Evolutionary conservation across 2,113 vertebrate species (phyloP).

Genomic region (Jaculus jaculus): DNA sequence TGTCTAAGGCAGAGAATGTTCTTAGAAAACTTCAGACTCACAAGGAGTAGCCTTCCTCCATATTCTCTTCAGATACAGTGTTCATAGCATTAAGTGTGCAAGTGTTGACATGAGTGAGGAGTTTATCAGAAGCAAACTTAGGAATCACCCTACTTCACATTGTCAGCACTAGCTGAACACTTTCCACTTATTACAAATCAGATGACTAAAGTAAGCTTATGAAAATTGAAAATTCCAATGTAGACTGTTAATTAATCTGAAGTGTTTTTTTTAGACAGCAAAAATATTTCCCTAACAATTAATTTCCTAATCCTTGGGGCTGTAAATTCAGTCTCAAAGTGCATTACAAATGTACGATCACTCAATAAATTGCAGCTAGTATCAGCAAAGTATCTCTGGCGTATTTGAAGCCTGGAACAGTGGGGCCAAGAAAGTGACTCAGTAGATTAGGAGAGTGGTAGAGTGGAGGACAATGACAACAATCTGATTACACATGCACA

Average conservation of each 20-base stretch:
- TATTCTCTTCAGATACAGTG: neutral
- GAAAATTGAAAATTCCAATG: conserved; percentile 27
- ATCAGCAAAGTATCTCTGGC: conserved; percentile 74
- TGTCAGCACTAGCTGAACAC: conserved; percentile 28
- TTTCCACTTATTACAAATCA: conserved; percentile 51
- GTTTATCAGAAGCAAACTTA: conserved; percentile 39
- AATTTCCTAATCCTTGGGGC: conserved; percentile 48
- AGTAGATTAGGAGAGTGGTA: conserved; percentile 68
- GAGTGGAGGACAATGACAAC: conserved; percentile 60
- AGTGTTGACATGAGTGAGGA: conserved; percentile 52
- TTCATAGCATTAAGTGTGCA: conserved; percentile 2
- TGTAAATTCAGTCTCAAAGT: conserved; percentile 49
- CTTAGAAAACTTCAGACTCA: conserved; percentile 31
- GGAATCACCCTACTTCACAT: conserved; percentile 11
- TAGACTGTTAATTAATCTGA: conserved; percentile 28
- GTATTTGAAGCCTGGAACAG: conserved; percentile 25
- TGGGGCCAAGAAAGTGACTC: conserved; percentile 74
- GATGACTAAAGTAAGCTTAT: neutral
- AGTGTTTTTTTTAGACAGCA: conserved; percentile 43
- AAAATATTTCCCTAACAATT: conserved; percentile 56
- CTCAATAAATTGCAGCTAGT: conserved; percentile 75
- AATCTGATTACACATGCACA: conserved; percentile 48
- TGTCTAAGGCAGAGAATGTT: neutral
- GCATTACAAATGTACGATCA: conserved; percentile 66
- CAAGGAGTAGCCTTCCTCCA: neutral